Evolutionary conservation across 2,113 vertebrate species (phyloP).

Genomic region (Aspidoscelis tigris): DNA sequence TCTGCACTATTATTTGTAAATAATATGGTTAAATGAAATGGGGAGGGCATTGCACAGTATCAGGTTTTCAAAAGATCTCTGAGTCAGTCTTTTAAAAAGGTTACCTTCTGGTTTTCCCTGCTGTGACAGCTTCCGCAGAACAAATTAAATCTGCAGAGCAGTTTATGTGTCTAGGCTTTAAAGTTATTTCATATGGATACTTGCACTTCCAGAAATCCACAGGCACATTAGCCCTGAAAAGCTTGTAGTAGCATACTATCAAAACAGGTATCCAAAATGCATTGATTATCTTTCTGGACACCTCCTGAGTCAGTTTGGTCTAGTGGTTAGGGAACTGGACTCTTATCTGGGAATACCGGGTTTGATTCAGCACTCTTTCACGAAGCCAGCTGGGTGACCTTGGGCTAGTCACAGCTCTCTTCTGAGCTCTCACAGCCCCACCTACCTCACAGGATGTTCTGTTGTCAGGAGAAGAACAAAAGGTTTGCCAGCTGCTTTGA

Average conservation of each 20-base stretch:
- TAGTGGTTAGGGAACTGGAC: too few species aligned
- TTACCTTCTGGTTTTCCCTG: constrained; percentile 27
- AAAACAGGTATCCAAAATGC: not conserved
- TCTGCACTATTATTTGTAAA: constrained; percentile 1
- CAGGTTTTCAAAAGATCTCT: constrained; percentile 4
- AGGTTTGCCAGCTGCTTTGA: too few species aligned
- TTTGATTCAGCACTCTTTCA: too few species aligned
- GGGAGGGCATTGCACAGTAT: not conserved
- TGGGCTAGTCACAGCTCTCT: too few species aligned
- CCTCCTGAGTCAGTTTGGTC: too few species aligned
- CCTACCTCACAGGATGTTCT: too few species aligned
- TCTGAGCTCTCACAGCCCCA: too few species aligned
- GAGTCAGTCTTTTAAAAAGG: not conserved
- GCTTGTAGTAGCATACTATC: not conserved
- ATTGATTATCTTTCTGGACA: too few species aligned
- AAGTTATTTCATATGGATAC: constrained; percentile 22
- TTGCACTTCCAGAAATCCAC: constrained; percentile 23
- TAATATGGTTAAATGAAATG: constrained; percentile 17
- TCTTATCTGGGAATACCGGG: too few species aligned
- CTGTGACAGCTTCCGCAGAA: constrained; percentile 27
- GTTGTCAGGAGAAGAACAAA: too few species aligned
- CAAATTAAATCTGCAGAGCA: constrained; percentile 31
- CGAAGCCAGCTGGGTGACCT: too few species aligned
- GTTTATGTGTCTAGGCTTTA: constrained; percentile 34
- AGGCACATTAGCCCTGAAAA: constrained; percentile 6